phyloP scores from a whole-genome alignment of 2,797 vertebrate species.

The Tokudaia muenninki region DNA sequence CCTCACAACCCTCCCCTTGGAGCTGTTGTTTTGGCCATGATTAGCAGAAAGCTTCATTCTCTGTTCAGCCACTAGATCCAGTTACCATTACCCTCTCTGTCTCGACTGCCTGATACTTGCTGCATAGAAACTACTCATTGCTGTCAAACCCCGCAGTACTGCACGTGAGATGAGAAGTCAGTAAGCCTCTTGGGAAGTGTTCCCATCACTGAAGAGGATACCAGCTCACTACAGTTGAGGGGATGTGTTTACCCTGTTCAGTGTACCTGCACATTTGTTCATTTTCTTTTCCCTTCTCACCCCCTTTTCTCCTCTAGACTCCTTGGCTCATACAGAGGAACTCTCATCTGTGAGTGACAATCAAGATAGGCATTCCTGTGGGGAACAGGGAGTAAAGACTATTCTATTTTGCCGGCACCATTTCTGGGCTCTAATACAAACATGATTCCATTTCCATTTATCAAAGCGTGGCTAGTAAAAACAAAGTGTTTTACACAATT shows the following conservation, averaged over 20 bases:
- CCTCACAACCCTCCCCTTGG: background rate
- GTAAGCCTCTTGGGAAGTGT: background rate
- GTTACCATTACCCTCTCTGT: background rate
- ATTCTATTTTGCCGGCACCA: background rate
- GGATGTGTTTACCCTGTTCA: too few relatives aligned
- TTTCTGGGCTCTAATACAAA: constrained; percentile 23
- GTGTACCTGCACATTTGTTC: background rate
- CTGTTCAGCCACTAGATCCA: background rate
- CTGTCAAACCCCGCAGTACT: background rate
- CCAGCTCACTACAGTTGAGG: background rate
- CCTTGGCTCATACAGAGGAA: background rate
- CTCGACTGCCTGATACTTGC: background rate
- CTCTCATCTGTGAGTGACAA: background rate
- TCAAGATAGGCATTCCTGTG: background rate
- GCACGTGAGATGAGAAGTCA: background rate
- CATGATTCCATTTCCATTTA: constrained; percentile 16
- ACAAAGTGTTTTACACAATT: constrained; percentile 29
- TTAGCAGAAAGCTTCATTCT: background rate
- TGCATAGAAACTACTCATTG: background rate
- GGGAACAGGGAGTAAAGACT: background rate
- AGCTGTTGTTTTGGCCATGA: background rate
- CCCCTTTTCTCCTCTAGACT: background rate
- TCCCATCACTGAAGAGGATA: background rate
- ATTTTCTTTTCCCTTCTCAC: background rate
- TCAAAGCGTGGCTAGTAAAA: constrained; percentile 13